Base-by-base conservation (phyloP, 2,797 vertebrate species). In the Iguana delicatissima region DNA sequence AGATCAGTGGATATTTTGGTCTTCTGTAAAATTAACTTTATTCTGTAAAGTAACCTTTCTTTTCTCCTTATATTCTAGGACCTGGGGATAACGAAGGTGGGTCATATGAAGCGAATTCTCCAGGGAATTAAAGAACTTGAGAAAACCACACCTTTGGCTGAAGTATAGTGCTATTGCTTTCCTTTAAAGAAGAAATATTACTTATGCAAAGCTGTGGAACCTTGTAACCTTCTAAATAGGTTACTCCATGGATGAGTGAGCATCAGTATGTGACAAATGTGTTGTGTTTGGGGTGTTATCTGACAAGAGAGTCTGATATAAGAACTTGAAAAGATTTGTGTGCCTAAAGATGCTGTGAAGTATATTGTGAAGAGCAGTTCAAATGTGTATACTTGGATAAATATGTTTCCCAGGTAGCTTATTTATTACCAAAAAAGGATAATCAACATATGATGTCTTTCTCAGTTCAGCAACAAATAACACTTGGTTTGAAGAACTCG, bases 71-170 rank as follows among this genome's bases (percentile, higher is more conserved):
- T 1, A 86, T 93, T 93, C 32, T 94, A 99, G 99, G 99, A 99
- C 97, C 98, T 99, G 98, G 99, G 99, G 98, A 99, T 99, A 97
- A 98, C 97, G 99, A 99, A 99, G 98, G 99, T 99, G 98, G 99
- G 99, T 95, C 99, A 99, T 98, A 98, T 99, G 99, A 99, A 99
- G 98, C 99, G 99, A 99, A 99, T 99, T 98, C 99, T 99, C 95
- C 99, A 99, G 99, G 99, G 99, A 99, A 99, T 99, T 99, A 99
- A 99, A 95, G 99, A 99, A 92, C 97, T 99, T 85, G 96, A 98
- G 96, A 98, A 98, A 97, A 98, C 97, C 92, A 97, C 97, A 93
- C 93, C 96, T 90, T 97, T 98, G 96, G 95, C 98, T 88, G 99
- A 99, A 96, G 97, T 98, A 95, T 99, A 96, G 98, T 94, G 91